Conservation (phyloP, 2,888 invertebrate genomes). For the Coelinius sp. region DNA sequence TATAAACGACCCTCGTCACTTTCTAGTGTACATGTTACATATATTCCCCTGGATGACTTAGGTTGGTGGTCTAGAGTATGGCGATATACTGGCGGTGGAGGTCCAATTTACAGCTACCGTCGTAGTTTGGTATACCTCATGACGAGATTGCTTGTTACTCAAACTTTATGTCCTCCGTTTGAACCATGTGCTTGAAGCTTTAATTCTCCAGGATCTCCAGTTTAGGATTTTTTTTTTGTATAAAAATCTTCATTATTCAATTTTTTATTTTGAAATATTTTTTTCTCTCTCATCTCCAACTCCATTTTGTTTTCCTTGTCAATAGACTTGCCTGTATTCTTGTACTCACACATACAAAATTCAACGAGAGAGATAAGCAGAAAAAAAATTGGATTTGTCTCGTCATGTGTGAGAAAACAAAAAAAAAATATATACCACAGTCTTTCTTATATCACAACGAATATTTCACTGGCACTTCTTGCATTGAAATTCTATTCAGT, state of each 20-base stretch:
- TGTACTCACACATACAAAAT: background rate
- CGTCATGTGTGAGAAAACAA: background rate
- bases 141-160: constrained; percentile 1
- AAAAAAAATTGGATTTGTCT: background rate
- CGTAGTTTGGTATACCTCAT: background rate
- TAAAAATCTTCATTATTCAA: background rate
- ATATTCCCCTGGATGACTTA: background rate
- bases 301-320: too few relatives aligned
- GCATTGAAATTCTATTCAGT: constrained; percentile 5
- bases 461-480: background rate
- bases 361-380: background rate
- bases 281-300: too few relatives aligned
- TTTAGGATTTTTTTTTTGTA: too few relatives aligned
- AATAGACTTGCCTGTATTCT: background rate
- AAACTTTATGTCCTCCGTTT: constrained; percentile 6
- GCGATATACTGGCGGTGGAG: background rate
- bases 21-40: background rate
- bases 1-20: constrained; percentile 1
- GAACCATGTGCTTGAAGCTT: too few relatives aligned
- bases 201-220: too few relatives aligned
- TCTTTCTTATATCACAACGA: background rate
- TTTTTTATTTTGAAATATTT: background rate
- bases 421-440: background rate
- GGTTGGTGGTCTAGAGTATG: background rate
- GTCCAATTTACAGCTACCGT: background rate